Evolutionary conservation across 2,888 invertebrate species (phyloP).

Genomic region (Eupithecia centaureata): DNA sequence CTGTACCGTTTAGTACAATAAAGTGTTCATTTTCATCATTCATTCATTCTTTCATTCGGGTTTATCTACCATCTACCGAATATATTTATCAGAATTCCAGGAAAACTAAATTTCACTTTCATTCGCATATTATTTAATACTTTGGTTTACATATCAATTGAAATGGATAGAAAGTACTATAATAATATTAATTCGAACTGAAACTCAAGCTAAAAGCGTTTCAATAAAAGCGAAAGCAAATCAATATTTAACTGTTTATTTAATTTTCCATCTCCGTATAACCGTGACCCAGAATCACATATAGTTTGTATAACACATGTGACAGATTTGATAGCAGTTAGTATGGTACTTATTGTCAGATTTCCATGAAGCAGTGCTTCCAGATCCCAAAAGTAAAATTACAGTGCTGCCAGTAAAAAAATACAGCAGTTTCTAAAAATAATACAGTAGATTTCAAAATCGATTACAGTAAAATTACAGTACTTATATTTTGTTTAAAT

Average conservation of each 20-base stretch:
- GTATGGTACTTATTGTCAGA: constrained; percentile 25
- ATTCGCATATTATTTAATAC: not conserved
- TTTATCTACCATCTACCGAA: too few relatives aligned
- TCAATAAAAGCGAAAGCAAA: constrained; percentile 32
- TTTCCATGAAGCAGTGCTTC: constrained; percentile 37
- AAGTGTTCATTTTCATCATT: too few relatives aligned
- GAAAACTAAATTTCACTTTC: not conserved
- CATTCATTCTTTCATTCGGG: too few relatives aligned
- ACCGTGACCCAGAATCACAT: not conserved
- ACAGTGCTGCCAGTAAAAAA: too few relatives aligned
- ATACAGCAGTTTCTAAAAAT: too few relatives aligned
- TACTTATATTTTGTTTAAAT: too few relatives aligned
- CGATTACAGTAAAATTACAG: too few relatives aligned
- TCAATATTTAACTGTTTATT: constrained; percentile 17
- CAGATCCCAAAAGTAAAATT: too few relatives aligned
- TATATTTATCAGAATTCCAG: not conserved
- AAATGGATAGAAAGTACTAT: not conserved
- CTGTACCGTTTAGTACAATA: too few relatives aligned
- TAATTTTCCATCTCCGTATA: constrained; percentile 8
- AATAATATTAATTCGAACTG: not conserved
- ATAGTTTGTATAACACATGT: constrained; percentile 4
- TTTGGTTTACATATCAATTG: not conserved
- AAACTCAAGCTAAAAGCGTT: constrained; percentile 1
- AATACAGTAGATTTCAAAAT: too few relatives aligned
- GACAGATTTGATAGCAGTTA: constrained; percentile 11